phyloP scores from a whole-genome alignment of 2,888 invertebrate genomes.

The Drosophila lutescens region DNA sequence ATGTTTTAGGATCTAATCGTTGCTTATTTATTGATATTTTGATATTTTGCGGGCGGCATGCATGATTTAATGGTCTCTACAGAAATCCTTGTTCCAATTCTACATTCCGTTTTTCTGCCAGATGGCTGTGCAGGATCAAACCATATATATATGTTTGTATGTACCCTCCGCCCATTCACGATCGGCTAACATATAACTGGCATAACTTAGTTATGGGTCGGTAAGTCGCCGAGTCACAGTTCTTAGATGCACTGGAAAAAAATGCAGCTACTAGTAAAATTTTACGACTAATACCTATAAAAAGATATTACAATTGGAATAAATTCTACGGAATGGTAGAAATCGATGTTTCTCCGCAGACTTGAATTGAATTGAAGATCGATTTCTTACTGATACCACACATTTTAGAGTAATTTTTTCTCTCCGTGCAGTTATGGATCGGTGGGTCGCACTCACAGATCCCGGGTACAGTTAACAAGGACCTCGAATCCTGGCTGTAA shows the following conservation, averaged over 20 bases:
- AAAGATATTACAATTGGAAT: too few relatives aligned
- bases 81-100: not conserved
- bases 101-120: constrained; percentile 38
- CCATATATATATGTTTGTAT: constrained; percentile 35
- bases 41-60: too few relatives aligned
- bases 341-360: too few relatives aligned
- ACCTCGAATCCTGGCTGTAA: constrained; percentile 35
- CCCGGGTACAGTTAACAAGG: constrained; percentile 27
- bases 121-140: constrained; percentile 30
- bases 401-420: not conserved
- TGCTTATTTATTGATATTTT: too few relatives aligned
- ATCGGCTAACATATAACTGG: constrained; percentile 35
- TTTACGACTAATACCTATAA: not conserved
- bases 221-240: constrained; percentile 16
- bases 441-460: constrained; percentile 5
- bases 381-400: too few relatives aligned
- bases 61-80: too few relatives aligned
- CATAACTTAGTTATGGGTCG: constrained; percentile 63
- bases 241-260: constrained; percentile 10
- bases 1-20: too few relatives aligned
- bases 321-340: too few relatives aligned
- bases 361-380: too few relatives aligned
- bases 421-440: constrained; percentile 15
- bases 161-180: constrained; percentile 34
- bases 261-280: not conserved